phyloP scores from a whole-genome alignment of 2,113 vertebrate genomes.

The Scalopus aquaticus region DNA sequence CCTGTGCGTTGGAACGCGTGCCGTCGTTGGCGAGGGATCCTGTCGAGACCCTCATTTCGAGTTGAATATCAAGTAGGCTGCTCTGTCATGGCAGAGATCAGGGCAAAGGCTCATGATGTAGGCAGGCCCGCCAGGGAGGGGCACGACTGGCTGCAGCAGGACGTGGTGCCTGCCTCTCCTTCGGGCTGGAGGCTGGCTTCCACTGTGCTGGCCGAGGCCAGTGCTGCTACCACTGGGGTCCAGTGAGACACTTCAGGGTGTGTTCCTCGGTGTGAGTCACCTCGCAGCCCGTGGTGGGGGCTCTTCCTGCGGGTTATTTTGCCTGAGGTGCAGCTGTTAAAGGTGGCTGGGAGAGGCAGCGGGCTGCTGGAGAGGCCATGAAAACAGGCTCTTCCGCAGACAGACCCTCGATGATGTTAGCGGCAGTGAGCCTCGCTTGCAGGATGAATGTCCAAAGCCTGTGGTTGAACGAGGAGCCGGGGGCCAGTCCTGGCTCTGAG shows the following conservation, averaged over 20 bases:
- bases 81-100: not conserved
- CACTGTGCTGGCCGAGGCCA: not conserved
- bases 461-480: not conserved
- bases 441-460: not conserved
- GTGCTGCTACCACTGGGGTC: not conserved
- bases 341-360: not conserved
- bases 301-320: not conserved
- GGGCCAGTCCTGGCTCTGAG: not conserved
- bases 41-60: not conserved
- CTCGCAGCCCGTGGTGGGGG: not conserved
- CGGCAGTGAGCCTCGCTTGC: not conserved
- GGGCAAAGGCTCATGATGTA: not conserved
- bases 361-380: not conserved
- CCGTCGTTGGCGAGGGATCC: not conserved
- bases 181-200: not conserved
- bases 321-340: not conserved
- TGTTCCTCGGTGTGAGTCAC: not conserved
- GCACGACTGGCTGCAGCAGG: not conserved
- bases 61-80: not conserved
- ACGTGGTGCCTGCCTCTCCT: too few species aligned
- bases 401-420: not conserved
- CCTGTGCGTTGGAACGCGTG: not conserved
- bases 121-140: not conserved
- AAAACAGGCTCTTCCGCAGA: not conserved
- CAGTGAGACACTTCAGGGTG: fast-evolving